phyloP scores from a whole-genome alignment of 2,888 invertebrate genomes.

The Nephrotoma guestfalica region DNA sequence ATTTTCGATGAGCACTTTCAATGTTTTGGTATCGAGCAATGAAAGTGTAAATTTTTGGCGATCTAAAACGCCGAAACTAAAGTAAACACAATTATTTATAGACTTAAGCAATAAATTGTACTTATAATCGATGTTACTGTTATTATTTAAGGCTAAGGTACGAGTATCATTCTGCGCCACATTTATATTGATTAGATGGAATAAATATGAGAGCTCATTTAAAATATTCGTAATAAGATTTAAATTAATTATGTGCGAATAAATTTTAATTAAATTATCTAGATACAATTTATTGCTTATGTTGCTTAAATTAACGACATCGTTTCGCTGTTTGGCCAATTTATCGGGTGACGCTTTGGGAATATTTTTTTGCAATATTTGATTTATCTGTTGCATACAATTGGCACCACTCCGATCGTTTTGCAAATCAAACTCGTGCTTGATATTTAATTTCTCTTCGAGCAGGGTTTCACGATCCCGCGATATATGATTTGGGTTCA shows the following conservation, averaged over 20 bases:
- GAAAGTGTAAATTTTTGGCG: constrained; percentile 40
- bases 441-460: constrained; percentile 21
- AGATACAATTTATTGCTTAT: constrained; percentile 17
- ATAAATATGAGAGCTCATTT: constrained; percentile 24
- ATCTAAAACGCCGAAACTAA: constrained; percentile 51
- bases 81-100: constrained; percentile 61
- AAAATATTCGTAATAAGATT: constrained; percentile 28
- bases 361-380: not conserved
- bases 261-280: constrained; percentile 22
- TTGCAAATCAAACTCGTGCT: constrained; percentile 16
- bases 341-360: not conserved
- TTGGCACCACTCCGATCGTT: not conserved
- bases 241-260: constrained; percentile 25
- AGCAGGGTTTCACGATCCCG: constrained; percentile 22
- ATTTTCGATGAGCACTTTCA: constrained; percentile 54
- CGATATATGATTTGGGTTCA: constrained; percentile 6
- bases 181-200: constrained; percentile 24
- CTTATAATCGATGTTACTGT: not conserved
- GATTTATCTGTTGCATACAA: not conserved
- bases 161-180: constrained; percentile 9
- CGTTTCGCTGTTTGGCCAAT: not conserved
- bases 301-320: constrained; percentile 17
- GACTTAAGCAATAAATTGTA: constrained; percentile 31
- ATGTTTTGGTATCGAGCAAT: constrained; percentile 34
- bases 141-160: constrained; percentile 5